A percentile compares a stretch with the other conserved stretches of the same genome.
Conservation (phyloP, 2,888 invertebrate genomes). For the Xestia sexstrigata region DNA sequence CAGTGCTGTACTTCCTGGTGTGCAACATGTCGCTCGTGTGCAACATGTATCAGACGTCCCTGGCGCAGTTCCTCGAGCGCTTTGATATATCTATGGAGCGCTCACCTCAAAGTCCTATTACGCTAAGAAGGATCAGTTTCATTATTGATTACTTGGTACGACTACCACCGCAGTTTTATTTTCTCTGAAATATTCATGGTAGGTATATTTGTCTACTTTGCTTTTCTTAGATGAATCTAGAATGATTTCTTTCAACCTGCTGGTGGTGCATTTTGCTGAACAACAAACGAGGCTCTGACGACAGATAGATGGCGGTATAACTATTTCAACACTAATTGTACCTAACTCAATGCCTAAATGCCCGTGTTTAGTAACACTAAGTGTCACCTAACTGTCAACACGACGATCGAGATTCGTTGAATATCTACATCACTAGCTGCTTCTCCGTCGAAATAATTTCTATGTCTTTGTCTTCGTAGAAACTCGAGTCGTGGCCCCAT, state of each 20-base stretch:
- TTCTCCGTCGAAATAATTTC: too few species aligned
- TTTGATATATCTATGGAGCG: constrained; percentile 95
- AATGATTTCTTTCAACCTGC: not conserved
- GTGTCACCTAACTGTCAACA: too few species aligned
- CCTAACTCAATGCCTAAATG: too few species aligned
- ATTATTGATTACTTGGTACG: constrained; percentile 94
- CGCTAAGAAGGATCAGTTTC: constrained; percentile 91
- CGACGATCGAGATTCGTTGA: too few species aligned
- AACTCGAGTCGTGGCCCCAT: too few species aligned
- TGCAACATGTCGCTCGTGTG: constrained; percentile 97
- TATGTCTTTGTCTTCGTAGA: too few species aligned
- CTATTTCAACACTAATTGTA: too few species aligned
- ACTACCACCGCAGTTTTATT: not conserved
- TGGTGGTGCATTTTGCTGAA: not conserved
- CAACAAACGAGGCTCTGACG: not conserved
- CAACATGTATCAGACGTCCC: constrained; percentile 97
- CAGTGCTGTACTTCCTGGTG: constrained; percentile 96
- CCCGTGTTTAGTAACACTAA: too few species aligned
- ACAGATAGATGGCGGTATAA: not conserved
- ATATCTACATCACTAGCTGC: too few species aligned
- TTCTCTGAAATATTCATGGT: constrained; percentile 93
- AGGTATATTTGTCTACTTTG: constrained; percentile 87
- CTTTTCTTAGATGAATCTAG: not conserved
- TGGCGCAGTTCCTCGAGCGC: constrained; percentile 95
- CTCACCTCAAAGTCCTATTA: constrained; percentile 92